Base-by-base conservation (phyloP, 2,113 vertebrate species). In the Danionella cerebrum region DNA sequence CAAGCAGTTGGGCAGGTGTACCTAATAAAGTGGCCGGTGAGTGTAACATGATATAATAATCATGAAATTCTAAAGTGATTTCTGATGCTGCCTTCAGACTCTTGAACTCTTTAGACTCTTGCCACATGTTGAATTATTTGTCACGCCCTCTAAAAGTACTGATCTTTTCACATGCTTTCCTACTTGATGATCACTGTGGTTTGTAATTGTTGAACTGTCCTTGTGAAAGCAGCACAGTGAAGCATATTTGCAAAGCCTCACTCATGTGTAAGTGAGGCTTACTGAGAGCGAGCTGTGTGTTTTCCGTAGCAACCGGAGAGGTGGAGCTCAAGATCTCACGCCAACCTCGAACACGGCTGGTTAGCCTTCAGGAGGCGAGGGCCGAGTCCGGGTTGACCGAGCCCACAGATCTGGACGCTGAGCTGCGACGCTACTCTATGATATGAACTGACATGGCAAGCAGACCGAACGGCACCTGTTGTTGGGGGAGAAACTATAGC, bases 321-420 rank as follows among this genome's bases (percentile, higher is more conserved):
- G 35, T 11, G 3, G 55, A 27, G 67, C 60, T 36, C 71, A 77
- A 78, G 76, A 41, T 70, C 39, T 60, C 62, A 21, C 54, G 22
- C 22, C 57, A 57, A 38, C 75, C 70, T 2, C 66, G 75, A 63
- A 21, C 38, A 36, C 73, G 72, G 3, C 68, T 83, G 67, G 74
- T 80, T 71, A 81, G 77, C 44, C 77, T 82, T 42, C 71, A 36
- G 38, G 80, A 80, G 57, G 80, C 78, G 1, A 60, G 55, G 9
- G 67, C 45, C 9, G 66, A 72, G 50, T 27, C 33, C 25, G 16
- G 44, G 45, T 19, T 53, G 16, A 27, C 33, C 24, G 66, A 52
- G n/a, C 53, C 59, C 55, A 27, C 35, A 7, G 6, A 45, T 67
- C 27, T 44, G 18, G 59, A 67, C 19, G 9, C 53, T 9, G 55